phyloP scores from a whole-genome alignment of 1,140 invertebrate genomes.

The Campoletis sonorensis region DNA sequence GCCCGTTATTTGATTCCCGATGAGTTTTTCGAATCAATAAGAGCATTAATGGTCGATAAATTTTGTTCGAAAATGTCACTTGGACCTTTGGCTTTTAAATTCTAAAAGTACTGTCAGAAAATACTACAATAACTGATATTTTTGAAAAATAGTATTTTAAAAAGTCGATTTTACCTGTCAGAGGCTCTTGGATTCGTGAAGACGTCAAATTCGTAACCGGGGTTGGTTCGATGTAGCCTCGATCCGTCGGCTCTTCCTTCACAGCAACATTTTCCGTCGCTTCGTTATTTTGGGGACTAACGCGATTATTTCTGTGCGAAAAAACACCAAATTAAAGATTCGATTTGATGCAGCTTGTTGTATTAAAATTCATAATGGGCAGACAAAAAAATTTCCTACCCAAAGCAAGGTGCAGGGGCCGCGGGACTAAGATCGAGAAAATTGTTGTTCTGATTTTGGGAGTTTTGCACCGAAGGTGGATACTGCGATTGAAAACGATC shows the following conservation, averaged over 20 bases:
- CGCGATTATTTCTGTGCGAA: conserved; percentile 50
- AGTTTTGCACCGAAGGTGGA: conserved; percentile 50
- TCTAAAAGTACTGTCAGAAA: too few species aligned
- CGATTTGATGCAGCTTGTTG: not conserved
- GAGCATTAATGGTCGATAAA: not conserved
- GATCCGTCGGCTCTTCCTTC: conserved; percentile 66
- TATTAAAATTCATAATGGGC: not conserved
- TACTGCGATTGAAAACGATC: conserved; percentile 58
- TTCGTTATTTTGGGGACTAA: conserved; percentile 55
- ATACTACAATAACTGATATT: not conserved
- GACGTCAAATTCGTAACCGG: conserved; percentile 56
- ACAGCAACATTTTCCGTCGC: conserved; percentile 60
- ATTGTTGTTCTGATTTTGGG: conserved; percentile 52
- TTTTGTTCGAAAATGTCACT: not conserved
- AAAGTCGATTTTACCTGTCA: conserved; percentile 57
- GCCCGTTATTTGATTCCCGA: too few species aligned
- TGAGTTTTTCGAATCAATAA: too few species aligned
- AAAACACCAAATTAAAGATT: not conserved
- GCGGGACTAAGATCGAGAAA: conserved; percentile 61
- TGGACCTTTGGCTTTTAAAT: too few species aligned
- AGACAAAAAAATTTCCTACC: conserved; percentile 49
- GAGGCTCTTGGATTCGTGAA: conserved; percentile 57
- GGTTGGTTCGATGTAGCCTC: conserved; percentile 63
- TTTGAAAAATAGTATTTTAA: not conserved
- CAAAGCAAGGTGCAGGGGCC: conserved; percentile 55